phyloP scores from a whole-genome alignment of 64 coral and sea anemone species.

The Montipora sp. region DNA sequence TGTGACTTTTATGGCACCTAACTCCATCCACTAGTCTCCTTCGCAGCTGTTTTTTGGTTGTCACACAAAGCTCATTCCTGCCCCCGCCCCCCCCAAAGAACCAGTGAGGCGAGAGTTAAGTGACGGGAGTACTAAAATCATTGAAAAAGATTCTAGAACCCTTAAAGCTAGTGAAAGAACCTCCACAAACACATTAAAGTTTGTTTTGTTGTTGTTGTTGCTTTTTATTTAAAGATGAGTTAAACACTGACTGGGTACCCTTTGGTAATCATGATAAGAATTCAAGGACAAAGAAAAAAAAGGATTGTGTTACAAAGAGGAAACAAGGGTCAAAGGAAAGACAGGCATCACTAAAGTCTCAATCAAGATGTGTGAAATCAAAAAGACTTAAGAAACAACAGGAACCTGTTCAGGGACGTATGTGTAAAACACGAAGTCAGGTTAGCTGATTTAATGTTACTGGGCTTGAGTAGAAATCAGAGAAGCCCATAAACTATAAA shows the following conservation, averaged over 20 bases:
- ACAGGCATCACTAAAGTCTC: background rate
- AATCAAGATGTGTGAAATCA: background rate
- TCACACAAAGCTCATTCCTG: too few relatives aligned
- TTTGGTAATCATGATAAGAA: background rate
- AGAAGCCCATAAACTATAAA: too few relatives aligned
- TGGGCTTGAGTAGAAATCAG: too few relatives aligned
- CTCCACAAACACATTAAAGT: background rate
- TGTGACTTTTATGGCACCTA: too few relatives aligned
- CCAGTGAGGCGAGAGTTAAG: too few relatives aligned
- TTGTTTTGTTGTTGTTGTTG: background rate
- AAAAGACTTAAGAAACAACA: background rate
- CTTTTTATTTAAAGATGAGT: conserved; percentile 9
- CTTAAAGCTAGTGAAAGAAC: background rate
- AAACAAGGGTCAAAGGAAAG: background rate
- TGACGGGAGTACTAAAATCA: too few relatives aligned
- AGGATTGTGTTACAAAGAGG: background rate
- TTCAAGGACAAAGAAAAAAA: conserved; percentile 11
- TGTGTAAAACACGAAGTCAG: background rate
- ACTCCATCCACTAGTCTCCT: too few relatives aligned
- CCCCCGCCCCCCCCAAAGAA: too few relatives aligned
- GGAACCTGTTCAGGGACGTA: background rate
- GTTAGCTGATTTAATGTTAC: background rate
- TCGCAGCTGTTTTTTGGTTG: too few relatives aligned
- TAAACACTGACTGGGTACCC: background rate
- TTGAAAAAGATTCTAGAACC: too few relatives aligned